Percentiles rank a stretch among this genome's conserved stretches.
phyloP scores from a whole-genome alignment of 1,140 invertebrate genomes.

The Drosophila lini region DNA sequence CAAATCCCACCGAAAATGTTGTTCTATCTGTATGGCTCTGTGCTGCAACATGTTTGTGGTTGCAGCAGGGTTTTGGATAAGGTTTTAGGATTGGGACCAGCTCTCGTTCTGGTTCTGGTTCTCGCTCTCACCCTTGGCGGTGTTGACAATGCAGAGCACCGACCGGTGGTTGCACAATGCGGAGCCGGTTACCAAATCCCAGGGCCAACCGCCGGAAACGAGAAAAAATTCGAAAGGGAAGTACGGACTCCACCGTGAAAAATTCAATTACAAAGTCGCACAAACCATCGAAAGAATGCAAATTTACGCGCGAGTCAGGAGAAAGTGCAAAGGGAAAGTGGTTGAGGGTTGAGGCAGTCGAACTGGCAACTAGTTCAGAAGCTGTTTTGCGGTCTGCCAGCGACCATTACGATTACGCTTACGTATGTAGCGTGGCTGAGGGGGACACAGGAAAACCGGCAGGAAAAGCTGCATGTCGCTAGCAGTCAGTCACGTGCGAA shows the following conservation, averaged over 20 bases:
- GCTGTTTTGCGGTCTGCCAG: conserved; percentile 59
- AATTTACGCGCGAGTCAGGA: conserved; percentile 38
- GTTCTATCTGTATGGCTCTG: conserved; percentile 51
- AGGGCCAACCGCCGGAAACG: conserved; percentile 41
- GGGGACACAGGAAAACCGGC: not conserved
- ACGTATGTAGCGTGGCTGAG: conserved; percentile 23
- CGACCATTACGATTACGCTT: conserved; percentile 53
- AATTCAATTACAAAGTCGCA: conserved; percentile 81
- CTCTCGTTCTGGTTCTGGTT: not conserved
- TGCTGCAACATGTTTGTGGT: conserved; percentile 74
- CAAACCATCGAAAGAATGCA: conserved; percentile 71
- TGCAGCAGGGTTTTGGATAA: conserved; percentile 14
- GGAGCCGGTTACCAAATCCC: conserved; percentile 48
- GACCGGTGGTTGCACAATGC: conserved; percentile 59
- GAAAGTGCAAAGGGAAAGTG: not conserved
- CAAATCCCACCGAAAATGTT: conserved; percentile 53
- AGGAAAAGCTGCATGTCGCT: conserved; percentile 59
- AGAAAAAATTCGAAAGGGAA: conserved; percentile 31
- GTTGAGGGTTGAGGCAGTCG: not conserved
- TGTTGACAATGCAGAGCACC: conserved; percentile 55
- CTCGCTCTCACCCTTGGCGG: conserved; percentile 2
- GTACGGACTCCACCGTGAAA: conserved; percentile 54
- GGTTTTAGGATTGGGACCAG: conserved; percentile 4
- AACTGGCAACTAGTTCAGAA: conserved; percentile 44
- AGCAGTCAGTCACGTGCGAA: conserved; percentile 79